Evolutionary conservation across 2,888 invertebrate species (phyloP), one percentile per base, ranked within the genome.

Genomic region (Hermaeophaga mercurialis): DNA sequence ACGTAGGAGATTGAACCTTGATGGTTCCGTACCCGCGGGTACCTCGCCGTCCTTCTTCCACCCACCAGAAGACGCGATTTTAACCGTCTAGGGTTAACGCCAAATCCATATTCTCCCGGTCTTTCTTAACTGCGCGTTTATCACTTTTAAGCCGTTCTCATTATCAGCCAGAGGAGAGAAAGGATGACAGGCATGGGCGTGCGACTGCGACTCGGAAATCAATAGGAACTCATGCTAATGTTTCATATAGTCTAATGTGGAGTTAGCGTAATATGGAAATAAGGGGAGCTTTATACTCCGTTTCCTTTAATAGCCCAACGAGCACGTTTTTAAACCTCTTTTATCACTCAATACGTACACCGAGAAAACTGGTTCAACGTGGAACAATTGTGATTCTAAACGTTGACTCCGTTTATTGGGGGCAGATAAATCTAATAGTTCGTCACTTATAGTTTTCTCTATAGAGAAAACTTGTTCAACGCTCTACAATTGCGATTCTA

Each of bases 1-100:
- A 67, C 68, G 71, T 69, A 71, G 72, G 71, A 73, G 72, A 72
- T 70, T 71, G 74, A 73, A 75, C 75, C 74, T 70, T 73, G 75
- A 75, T 75, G 75, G 75, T 75, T 75, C 70, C 69, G 59, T 59
- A 60, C 68, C 71, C 65, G 66, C 63, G 63, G 67, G 67, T 56
- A 38, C 56, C 45, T 58, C 64, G 56, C 62, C 66, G 63, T 66
- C 69, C 56, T 41, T 54, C 53, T 46, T 52, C 43, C 71, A 70
- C 69, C 70, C 72, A 70, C 71, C 67, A 43, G 36, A 45, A 41
- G 56, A 56, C 50, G 53, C 58, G 44, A 54, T 50, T 53, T 57
- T 54, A 52, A 45, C 56, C 45, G 59, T 54, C 46, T 63, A 62
- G 63, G 65, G 66, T 64, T 67, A 67, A 70, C 65, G 68, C 64